phyloP scores from a whole-genome alignment of 2,888 invertebrate genomes.

The Aromia moschata region DNA sequence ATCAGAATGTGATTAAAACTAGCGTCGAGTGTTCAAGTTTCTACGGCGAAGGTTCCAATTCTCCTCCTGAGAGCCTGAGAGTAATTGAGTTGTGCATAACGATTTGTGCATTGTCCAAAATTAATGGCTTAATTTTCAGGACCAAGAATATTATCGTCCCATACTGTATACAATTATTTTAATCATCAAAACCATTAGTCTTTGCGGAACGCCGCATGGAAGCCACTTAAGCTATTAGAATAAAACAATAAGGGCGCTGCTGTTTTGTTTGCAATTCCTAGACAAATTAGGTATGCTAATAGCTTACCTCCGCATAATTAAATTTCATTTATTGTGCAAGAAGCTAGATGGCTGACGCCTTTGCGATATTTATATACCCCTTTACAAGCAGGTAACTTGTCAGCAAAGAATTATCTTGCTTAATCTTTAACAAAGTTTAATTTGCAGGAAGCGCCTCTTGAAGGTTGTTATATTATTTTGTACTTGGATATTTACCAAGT shows the following conservation, averaged over 20 bases:
- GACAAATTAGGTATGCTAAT: conserved; percentile 14
- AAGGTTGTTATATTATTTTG: no score
- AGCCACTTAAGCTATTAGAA: conserved; percentile 9
- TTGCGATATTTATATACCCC: conserved; percentile 11
- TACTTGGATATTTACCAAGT: no score
- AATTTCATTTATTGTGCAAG: conserved; percentile 9
- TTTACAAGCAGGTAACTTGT: background rate
- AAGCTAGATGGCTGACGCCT: background rate
- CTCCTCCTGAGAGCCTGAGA: no score
- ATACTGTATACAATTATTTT: conserved; percentile 24
- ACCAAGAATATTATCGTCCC: conserved; percentile 26
- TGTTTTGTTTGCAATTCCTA: conserved; percentile 9
- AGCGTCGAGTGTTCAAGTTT: no score
- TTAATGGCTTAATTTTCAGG: conserved; percentile 25
- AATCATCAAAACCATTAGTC: conserved; percentile 20
- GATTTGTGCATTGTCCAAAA: no score
- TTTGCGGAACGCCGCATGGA: conserved; percentile 1
- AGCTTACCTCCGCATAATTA: conserved; percentile 3
- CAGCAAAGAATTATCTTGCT: no score
- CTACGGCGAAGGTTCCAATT: no score
- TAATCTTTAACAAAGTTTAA: no score
- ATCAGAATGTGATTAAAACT: no score
- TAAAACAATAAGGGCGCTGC: conserved; percentile 3
- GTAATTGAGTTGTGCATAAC: no score
- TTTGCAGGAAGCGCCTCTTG: no score